phyloP scores from a whole-genome alignment of 2,888 invertebrate species.

The Patella caerulea region DNA sequence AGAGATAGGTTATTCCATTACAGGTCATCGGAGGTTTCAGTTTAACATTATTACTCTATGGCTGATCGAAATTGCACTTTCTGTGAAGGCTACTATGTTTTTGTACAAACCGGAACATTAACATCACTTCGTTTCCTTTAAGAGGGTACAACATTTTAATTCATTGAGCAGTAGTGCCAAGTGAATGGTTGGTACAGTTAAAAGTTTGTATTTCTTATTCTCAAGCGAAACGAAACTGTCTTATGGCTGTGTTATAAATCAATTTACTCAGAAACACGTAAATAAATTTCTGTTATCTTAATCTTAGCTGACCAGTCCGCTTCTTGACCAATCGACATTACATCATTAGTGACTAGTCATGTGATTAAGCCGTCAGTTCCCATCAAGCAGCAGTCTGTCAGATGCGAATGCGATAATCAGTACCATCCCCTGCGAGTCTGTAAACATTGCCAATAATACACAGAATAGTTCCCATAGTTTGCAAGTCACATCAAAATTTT shows the following conservation, averaged over 20 bases:
- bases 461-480: constrained; percentile 6
- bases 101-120: too few relatives aligned
- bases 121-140: too few relatives aligned
- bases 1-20: too few relatives aligned
- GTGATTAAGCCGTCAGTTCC: background rate
- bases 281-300: constrained; percentile 6
- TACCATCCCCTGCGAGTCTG: background rate
- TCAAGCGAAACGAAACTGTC: background rate
- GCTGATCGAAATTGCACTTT: too few relatives aligned
- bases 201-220: background rate
- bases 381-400: background rate
- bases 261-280: constrained; percentile 6
- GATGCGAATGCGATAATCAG: constrained; percentile 1
- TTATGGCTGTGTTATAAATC: background rate
- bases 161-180: too few relatives aligned
- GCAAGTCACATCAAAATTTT: background rate
- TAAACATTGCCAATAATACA: constrained; percentile 4
- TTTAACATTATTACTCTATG: too few relatives aligned
- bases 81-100: too few relatives aligned
- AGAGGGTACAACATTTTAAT: too few relatives aligned
- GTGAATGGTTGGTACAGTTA: background rate
- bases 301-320: background rate
- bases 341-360: constrained; percentile 6
- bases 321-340: background rate
- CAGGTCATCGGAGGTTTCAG: too few relatives aligned